Base-by-base conservation (phyloP, 1,140 invertebrate species). In the Spodoptera frugiperda region DNA sequence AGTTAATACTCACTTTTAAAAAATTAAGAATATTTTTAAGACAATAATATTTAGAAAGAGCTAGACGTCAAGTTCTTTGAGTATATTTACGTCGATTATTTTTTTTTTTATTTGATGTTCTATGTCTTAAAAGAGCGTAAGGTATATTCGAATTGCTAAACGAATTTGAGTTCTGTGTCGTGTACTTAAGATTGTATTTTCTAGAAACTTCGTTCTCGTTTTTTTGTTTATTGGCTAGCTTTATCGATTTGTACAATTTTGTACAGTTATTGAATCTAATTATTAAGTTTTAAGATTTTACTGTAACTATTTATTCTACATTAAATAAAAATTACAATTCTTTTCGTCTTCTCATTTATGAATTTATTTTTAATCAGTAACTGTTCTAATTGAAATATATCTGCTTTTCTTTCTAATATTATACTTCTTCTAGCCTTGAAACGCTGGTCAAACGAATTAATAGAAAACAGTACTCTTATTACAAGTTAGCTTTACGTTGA, bases 241-340 rank as follows among this genome's bases (percentile, higher is more conserved):
- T 73, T 15, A 53, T 19, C 17, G 17, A 15, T 17, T 59, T 83
- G 81, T 83, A 83, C 81, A 83, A 78, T 80, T 87, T 77, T 91
- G 90, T 92, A 91, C 89, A 91, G 87, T 81, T 81, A 80, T 80
- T 91, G 90, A 87, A 92, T 92, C 90, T 92, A 82, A 86, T 74
- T 79, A 54, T 76, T 82, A 82, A 76, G 30, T 77, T 76, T 57
- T 85, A 88, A 84, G 84, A 72, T 75, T 77, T 77, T 81, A 77
- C 72, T 83, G 71, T 84, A 83, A 81, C 76, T 85, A 88, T 88
- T 88, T 88, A 88, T 88, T 88, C 67, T 81, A 76, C 74, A 77
- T 78, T 77, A 84, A 82, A 82, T 82, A 86, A 86, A 84, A 65
- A 25, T 76, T 30, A 15, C 48, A 55, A 49, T 76, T 70, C 72